These are phyloP conservation scores for Drosophila sordidapex DNA, from an alignment of 2,888 invertebrate genomes.

Conservation along the genomic window DNA sequence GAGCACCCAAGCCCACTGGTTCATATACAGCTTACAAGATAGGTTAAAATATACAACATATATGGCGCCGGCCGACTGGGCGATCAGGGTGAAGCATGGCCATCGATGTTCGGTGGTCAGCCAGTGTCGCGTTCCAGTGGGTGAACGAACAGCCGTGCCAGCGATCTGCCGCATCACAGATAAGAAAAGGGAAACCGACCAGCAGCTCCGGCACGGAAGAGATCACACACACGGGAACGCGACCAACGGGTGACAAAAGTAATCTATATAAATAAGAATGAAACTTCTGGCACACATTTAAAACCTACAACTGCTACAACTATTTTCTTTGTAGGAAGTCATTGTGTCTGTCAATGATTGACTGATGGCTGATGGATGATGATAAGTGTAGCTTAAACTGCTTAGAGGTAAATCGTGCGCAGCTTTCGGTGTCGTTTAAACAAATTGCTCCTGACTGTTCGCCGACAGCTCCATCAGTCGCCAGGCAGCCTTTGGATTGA, in stretches of 20 bases:
- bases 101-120: slow-evolving; percentile 36
- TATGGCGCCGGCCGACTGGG: slow-evolving; percentile 47
- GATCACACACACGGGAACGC: slow-evolving; percentile 19
- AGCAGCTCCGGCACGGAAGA: slow-evolving; percentile 63
- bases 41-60: slow-evolving; percentile 65
- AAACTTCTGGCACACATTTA: slow-evolving; percentile 66
- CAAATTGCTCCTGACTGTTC: slow-evolving; percentile 93
- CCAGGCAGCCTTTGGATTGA: slow-evolving; percentile 98
- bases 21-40: slow-evolving; percentile 61
- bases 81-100: slow-evolving; percentile 47
- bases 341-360: slow-evolving; percentile 38
- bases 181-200: slow-evolving; percentile 65
- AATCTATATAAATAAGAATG: slow-evolving; percentile 49
- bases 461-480: slow-evolving; percentile 95
- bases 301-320: slow-evolving; percentile 48
- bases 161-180: slow-evolving; percentile 65
- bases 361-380: slow-evolving; percentile 44
- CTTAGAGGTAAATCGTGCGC: slow-evolving; percentile 50
- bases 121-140: slow-evolving; percentile 10
- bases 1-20: slow-evolving; percentile 35
- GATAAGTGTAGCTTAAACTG: slow-evolving; percentile 68
- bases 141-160: slow-evolving; percentile 28
- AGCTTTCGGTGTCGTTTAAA: slow-evolving; percentile 85
- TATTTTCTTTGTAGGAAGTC: slow-evolving; percentile 43
- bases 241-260: slow-evolving; percentile 48